A percentile compares a stretch with the other conserved stretches of the same genome.
Evolutionary conservation across 2,113 vertebrate species (phyloP).

Genomic region (Porphyrio hochstetteri): DNA sequence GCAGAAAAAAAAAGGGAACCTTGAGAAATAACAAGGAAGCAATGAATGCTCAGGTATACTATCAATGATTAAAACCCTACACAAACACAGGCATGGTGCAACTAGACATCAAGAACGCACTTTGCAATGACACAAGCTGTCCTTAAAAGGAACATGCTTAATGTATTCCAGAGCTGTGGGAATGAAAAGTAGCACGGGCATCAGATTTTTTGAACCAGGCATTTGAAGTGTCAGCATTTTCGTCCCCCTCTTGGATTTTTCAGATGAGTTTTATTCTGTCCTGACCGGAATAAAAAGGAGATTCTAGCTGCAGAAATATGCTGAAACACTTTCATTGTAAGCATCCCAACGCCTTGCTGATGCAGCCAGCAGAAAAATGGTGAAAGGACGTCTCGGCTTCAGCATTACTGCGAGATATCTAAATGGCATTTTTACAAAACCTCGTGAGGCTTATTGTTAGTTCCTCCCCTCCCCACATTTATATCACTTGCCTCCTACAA

Average conservation of each 20-base stretch:
- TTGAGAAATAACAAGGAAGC: not conserved
- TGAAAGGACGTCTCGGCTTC: not conserved
- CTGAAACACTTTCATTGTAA: not conserved
- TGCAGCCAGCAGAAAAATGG: not conserved
- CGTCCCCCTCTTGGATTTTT: not conserved
- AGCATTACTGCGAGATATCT: not conserved
- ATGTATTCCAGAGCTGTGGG: slow-evolving; percentile 44
- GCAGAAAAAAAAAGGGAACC: not conserved
- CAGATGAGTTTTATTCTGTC: slow-evolving; percentile 31
- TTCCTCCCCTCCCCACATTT: not conserved
- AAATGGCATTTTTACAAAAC: not conserved
- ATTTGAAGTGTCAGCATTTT: slow-evolving; percentile 71
- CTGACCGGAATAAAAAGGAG: slow-evolving; percentile 48
- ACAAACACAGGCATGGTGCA: not conserved
- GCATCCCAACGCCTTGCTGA: not conserved
- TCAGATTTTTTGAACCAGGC: slow-evolving; percentile 63
- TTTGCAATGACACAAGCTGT: slow-evolving; percentile 23
- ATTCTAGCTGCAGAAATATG: not conserved
- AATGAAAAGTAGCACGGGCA: slow-evolving; percentile 60
- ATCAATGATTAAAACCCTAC: not conserved
- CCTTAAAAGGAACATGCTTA: slow-evolving; percentile 54
- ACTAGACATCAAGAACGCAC: not conserved
- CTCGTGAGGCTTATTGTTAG: accelerated
- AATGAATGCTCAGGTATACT: not conserved
- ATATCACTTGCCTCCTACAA: not conserved